Evolutionary conservation across 2,888 invertebrate species (phyloP), one percentile per base, ranked within the genome.

Genomic region (Bugula neritina): DNA sequence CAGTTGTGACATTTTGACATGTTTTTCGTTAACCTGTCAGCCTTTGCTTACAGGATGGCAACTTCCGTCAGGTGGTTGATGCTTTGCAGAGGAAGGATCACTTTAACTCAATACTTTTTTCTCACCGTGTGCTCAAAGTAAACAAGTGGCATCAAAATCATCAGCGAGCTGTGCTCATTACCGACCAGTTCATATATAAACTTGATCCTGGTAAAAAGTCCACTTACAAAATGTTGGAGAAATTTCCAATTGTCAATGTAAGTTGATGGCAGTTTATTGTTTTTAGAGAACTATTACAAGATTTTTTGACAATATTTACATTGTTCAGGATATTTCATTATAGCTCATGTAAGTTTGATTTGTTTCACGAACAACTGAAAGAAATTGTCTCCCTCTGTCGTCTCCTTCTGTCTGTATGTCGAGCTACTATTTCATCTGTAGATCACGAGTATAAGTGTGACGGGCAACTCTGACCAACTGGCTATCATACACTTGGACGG

Each of bases 121-220:
- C 82, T 1, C 77, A 77, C 21, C 77, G 77, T 69, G 79, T 79
- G 35, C 83, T 80, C 73, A 84, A 84, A 81, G 90, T 90, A 78
- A 90, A 90, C 80, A 87, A 87, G 76, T 88, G 87, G 85, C 90
- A 90, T 85, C 92, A 92, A 84, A 88, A 89, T 80, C 91, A 94
- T 0, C 93, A 94, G 82, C 88, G 97, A 72, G 93, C 92, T n/a
- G 85, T 97, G 75, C 87, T 94, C 35, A 86, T 97, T 74, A 94
- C 95, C 0, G 94, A 94, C 77, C 87, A 88, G 29, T 89, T 89
- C 43, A 88, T 97, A 76, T 94, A 91, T 86, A 96, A 96, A 82
- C 86, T 97, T 77, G 94, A 96, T 79, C 89, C 89, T 1, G 86
- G 89, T 77, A 94, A 91, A 80, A 31, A 13, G 5, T 63, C 63